These are phyloP conservation scores for Calameuta filiformis DNA, from an alignment of 2,888 invertebrate genomes.

Conservation along the genomic window DNA sequence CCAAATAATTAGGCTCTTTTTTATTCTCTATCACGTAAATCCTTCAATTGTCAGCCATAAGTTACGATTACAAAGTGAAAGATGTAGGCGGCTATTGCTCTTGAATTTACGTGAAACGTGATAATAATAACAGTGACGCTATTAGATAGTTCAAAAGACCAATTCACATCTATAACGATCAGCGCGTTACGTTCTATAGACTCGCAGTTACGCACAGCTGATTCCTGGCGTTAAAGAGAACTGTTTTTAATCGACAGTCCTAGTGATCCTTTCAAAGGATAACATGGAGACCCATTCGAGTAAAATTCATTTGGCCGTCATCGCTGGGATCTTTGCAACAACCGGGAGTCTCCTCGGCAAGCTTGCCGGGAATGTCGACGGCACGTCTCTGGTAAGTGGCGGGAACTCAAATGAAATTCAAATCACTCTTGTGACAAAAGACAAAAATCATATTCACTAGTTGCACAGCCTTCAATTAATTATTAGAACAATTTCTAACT, in stretches of 20 bases:
- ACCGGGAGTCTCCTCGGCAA: constrained; percentile 75
- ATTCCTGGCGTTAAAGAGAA: not conserved
- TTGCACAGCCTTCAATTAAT: too few relatives aligned
- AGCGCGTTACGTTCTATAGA: not conserved
- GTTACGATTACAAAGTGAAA: too few relatives aligned
- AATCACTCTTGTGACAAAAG: too few relatives aligned
- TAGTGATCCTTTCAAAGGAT: not conserved
- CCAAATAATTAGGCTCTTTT: too few relatives aligned
- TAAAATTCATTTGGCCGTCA: constrained; percentile 65
- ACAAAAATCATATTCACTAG: too few relatives aligned
- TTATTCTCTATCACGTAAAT: too few relatives aligned
- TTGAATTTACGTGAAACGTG: too few relatives aligned
- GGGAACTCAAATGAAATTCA: constrained; percentile 11
- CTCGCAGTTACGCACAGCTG: not conserved
- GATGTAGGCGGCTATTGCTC: too few relatives aligned
- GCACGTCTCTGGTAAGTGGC: constrained; percentile 40
- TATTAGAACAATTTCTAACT: too few relatives aligned
- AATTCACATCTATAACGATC: not conserved
- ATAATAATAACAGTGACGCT: not conserved
- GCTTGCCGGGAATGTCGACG: constrained; percentile 67
- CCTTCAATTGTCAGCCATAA: too few relatives aligned
- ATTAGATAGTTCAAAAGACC: not conserved
- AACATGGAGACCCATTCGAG: not conserved
- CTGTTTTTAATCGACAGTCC: not conserved
- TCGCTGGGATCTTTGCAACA: constrained; percentile 73